Evolutionary conservation across 2,113 vertebrate genomes (phyloP), one percentile per base, ranked within the genome.

Genomic region (Emydura subglobosa): DNA sequence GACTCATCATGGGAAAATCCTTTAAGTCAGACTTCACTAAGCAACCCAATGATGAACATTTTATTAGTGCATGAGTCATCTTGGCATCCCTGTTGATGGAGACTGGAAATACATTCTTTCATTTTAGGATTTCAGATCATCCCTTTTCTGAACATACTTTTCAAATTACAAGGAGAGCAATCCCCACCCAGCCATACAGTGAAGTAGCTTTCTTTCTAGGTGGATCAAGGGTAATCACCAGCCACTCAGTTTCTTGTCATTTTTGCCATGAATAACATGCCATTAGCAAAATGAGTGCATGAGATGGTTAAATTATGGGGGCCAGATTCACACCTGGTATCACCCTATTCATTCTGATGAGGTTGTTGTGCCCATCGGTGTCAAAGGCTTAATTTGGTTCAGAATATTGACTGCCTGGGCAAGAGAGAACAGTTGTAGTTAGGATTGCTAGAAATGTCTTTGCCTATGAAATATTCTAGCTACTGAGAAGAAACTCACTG

Each of bases 31-130:
- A 78, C 83, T 91, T 39, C n/a, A 47, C 49, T 44, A 6, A 90
- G 29, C 34, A 55, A 27, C 42, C 6, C 3, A 0, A 4, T 10
- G 29, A 0, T 10, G 57, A 10, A 3, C 25, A 76, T 44, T 76
- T 47, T 76, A 76, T 42, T 76, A 47, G 39, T 4, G 42, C 25
- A 6, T 57, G 78, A 14, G 2, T 24, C 57, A 65, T 54, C 24
- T 25, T 83, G 16, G 21, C 5, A 7, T 44, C 16, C 51, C n/a
- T 27, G 49, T 17, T 90, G 47, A 47, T 47, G 50, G 85, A 54
- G 89, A 31, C 55, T 59, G 25, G 9, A 6, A 81, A 61, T 72
- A 7, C 61, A 0, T 57, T 79, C 68, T 24, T 21, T 72, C 39
- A 44, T 89, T 68, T 54, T 82, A 68, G 59, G 79, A 21, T 72